Conservation (phyloP, 2,113 vertebrate species). For the Thryonomys swinderianus region DNA sequence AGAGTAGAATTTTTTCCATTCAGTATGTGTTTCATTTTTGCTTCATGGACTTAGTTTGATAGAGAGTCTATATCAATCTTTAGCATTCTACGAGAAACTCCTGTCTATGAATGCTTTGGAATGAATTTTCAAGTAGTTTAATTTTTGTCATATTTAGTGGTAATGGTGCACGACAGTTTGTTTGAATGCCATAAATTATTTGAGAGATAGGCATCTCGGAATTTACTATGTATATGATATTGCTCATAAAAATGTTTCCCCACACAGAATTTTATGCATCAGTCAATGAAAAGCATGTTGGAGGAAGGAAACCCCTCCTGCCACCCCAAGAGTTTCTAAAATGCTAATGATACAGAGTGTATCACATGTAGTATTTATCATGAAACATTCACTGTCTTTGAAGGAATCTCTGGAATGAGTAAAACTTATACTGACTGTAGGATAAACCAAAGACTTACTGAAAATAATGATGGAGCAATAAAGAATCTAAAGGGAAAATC, state of each 20-base stretch:
- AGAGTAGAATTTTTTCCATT: not conserved
- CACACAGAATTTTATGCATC: constrained; percentile 25
- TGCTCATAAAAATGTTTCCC: constrained; percentile 14
- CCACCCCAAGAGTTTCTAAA: not conserved
- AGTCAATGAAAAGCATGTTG: not conserved
- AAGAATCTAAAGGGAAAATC: not conserved
- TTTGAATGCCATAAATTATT: constrained; percentile 53
- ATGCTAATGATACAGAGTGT: not conserved
- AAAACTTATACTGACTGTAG: not conserved
- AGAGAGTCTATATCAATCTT: not conserved
- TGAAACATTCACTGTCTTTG: constrained; percentile 19
- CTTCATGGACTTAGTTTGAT: not conserved
- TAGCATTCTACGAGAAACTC: not conserved
- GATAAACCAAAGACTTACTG: not conserved
- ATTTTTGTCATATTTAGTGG: not conserved
- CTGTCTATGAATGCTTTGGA: constrained; percentile 24
- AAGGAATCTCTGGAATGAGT: not conserved
- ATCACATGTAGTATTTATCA: not conserved
- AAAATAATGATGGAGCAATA: constrained; percentile 4
- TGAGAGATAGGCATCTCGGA: constrained; percentile 20
- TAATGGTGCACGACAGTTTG: constrained; percentile 12
- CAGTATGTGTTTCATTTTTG: constrained; percentile 32
- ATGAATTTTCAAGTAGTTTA: constrained; percentile 34
- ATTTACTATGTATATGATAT: not conserved
- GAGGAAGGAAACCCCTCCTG: not conserved